Evolutionary conservation across 2,113 vertebrate species (phyloP).

Genomic region (Lontra canadensis): DNA sequence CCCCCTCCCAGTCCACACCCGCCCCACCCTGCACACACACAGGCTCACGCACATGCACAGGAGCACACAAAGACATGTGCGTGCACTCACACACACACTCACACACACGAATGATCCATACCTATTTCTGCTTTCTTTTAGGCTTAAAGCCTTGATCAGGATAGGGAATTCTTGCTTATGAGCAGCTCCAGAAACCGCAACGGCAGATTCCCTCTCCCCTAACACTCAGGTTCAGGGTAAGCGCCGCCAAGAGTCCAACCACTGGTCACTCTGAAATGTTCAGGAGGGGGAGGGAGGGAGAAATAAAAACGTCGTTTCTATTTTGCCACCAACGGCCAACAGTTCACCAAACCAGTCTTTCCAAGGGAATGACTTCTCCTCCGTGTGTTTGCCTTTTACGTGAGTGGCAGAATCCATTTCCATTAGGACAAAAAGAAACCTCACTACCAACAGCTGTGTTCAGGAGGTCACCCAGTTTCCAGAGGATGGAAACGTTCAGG

Average conservation of each 20-base stretch:
- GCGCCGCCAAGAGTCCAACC: conserved; percentile 73
- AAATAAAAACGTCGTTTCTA: conserved; percentile 78
- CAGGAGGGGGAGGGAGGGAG: conserved; percentile 66
- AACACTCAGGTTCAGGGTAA: conserved; percentile 79
- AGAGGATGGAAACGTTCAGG: background rate
- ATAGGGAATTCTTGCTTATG: conserved; percentile 78
- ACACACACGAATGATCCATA: conserved; percentile 48
- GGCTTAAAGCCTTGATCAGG: conserved; percentile 79
- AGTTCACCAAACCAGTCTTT: conserved; percentile 66
- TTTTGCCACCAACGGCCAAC: conserved; percentile 67
- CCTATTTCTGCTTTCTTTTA: conserved; percentile 83
- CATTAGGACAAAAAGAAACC: conserved; percentile 24
- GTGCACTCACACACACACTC: background rate
- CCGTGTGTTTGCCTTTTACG: conserved; percentile 28
- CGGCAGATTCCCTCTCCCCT: conserved; percentile 78
- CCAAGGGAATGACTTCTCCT: conserved; percentile 57
- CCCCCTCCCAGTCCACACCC: conserved; percentile 59
- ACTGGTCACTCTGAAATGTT: conserved; percentile 78
- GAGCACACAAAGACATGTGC: too few species aligned
- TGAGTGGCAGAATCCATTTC: conserved; percentile 47
- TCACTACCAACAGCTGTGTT: background rate
- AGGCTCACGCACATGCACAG: background rate
- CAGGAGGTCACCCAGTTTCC: background rate
- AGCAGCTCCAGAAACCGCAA: conserved; percentile 77
- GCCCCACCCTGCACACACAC: conserved; percentile 10